Conservation (phyloP, 2,113 vertebrate species). For the Synchiropus splendidus region DNA sequence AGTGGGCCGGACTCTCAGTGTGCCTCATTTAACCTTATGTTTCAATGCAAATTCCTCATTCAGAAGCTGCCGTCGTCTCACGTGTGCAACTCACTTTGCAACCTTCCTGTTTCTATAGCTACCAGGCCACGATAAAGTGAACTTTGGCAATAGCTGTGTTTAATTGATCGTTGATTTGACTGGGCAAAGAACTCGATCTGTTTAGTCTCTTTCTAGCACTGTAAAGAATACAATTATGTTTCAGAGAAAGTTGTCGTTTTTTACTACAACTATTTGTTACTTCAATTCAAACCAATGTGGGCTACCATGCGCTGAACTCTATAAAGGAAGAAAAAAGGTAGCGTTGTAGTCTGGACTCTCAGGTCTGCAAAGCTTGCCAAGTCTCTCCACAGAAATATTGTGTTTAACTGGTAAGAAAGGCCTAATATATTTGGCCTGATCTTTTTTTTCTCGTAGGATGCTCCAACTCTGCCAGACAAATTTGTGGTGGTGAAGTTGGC, state of each 20-base stretch:
- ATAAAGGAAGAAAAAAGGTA: no score
- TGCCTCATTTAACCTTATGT: conserved; percentile 69
- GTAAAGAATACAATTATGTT: no score
- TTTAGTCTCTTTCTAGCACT: neutral
- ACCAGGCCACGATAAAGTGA: conserved; percentile 34
- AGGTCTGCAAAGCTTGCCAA: no score
- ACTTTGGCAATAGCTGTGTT: conserved; percentile 22
- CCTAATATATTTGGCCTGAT: conserved; percentile 13
- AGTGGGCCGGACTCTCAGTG: conserved; percentile 44
- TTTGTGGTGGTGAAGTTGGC: conserved; percentile 21
- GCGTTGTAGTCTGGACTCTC: no score
- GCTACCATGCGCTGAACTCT: no score
- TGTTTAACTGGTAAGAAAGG: no score
- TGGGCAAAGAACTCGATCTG: conserved; percentile 11
- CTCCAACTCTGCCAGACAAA: conserved; percentile 18
- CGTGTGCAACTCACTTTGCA: conserved; percentile 50
- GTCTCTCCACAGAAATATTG: no score
- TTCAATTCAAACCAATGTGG: no score
- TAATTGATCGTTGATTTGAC: conserved; percentile 45
- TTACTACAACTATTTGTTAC: no score
- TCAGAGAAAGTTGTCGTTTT: no score
- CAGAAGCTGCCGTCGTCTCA: conserved; percentile 46
- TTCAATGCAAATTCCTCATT: conserved; percentile 66
- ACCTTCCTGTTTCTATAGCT: conserved; percentile 38
- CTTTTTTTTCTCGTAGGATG: conserved; percentile 14